Percentiles rank a stretch among this genome's conserved stretches.
Evolutionary conservation across 1,140 invertebrate species (phyloP).

Genomic region (Cotesia glomerata): DNA sequence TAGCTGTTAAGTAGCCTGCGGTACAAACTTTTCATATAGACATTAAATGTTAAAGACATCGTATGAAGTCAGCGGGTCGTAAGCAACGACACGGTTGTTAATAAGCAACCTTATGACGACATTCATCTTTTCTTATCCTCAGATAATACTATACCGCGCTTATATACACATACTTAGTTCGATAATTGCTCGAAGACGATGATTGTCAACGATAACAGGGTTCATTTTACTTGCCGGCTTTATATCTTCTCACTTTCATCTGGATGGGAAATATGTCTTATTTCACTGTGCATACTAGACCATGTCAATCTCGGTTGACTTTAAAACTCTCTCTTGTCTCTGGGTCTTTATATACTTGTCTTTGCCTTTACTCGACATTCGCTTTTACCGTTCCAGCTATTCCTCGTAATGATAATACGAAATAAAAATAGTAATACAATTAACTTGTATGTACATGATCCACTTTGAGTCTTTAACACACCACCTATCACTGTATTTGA

Average conservation of each 20-base stretch:
- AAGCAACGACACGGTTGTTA: slow-evolving; percentile 5
- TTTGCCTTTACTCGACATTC: no score
- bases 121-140: slow-evolving; percentile 7
- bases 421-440: no score
- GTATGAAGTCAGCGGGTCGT: slow-evolving; percentile 12
- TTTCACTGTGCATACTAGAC: neutral
- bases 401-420: no score
- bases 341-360: no score
- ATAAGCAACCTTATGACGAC: slow-evolving; percentile 16
- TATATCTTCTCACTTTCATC: neutral
- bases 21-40: neutral
- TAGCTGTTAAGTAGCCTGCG: slow-evolving; percentile 14
- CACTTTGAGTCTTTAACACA: no score
- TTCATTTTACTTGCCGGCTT: neutral
- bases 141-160: neutral
- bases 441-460: no score
- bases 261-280: neutral
- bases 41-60: slow-evolving; percentile 26
- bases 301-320: no score
- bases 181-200: slow-evolving; percentile 34
- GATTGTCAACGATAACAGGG: slow-evolving; percentile 26
- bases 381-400: no score
- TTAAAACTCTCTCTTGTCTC: no score
- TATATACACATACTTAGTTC: slow-evolving; percentile 4
- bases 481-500: no score